phyloP scores from a whole-genome alignment of 1,140 invertebrate genomes.

The Drosophila sproati region DNA sequence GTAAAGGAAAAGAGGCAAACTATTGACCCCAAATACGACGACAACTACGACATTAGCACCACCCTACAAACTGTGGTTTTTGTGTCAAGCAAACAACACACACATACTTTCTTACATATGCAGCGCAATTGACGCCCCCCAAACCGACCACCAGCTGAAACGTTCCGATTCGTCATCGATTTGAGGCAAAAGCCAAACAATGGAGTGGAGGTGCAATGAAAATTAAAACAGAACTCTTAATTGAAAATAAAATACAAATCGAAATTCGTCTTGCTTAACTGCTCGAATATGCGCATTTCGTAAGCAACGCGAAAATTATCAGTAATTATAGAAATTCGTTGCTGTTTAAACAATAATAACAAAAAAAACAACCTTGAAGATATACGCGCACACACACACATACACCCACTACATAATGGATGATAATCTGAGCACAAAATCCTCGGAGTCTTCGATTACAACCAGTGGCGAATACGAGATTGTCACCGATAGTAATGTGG shows the following conservation, averaged over 20 bases:
- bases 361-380: slow-evolving; percentile 57
- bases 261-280: slow-evolving; percentile 37
- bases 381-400: slow-evolving; percentile 10
- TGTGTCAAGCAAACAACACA: slow-evolving; percentile 56
- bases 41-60: slow-evolving; percentile 41
- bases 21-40: slow-evolving; percentile 69
- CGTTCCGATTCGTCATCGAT: slow-evolving; percentile 79
- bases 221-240: slow-evolving; percentile 62
- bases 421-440: slow-evolving; percentile 91
- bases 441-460: slow-evolving; percentile 90
- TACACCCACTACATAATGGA: slow-evolving; percentile 86
- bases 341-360: slow-evolving; percentile 22
- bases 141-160: slow-evolving; percentile 42
- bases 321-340: slow-evolving; percentile 21
- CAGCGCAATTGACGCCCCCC: slow-evolving; percentile 71
- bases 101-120: slow-evolving; percentile 46
- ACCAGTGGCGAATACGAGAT: slow-evolving; percentile 95
- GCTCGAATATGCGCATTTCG: slow-evolving; percentile 58
- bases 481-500: slow-evolving; percentile 85
- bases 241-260: slow-evolving; percentile 46
- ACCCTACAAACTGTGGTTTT: slow-evolving; percentile 49
- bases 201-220: slow-evolving; percentile 63
- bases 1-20: slow-evolving; percentile 48
- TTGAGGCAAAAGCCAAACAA: slow-evolving; percentile 75
- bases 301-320: slow-evolving; percentile 30